These are phyloP conservation scores for Austrolebias charrua DNA, from an alignment of 2,797 vertebrate genomes.

Conservation along the genomic window DNA sequence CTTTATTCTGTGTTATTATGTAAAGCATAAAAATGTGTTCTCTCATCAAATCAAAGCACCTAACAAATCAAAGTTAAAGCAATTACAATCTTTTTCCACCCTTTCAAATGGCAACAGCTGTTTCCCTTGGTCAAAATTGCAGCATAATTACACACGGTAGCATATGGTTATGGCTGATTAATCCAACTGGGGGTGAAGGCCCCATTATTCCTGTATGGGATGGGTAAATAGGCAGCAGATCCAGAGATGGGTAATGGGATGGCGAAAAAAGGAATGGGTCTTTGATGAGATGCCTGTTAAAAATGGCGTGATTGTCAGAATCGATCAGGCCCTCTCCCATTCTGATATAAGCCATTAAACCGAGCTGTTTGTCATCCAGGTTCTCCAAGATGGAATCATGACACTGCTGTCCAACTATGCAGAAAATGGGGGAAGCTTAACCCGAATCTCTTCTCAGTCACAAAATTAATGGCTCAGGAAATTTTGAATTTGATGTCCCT, in stretches of 20 bases:
- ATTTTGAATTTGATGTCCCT: constrained; percentile 26
- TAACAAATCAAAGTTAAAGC: constrained; percentile 81
- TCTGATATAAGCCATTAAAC: constrained; percentile 53
- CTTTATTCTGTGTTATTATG: constrained; percentile 62
- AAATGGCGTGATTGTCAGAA: constrained; percentile 65
- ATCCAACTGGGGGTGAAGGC: constrained; percentile 73
- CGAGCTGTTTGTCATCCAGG: constrained; percentile 56
- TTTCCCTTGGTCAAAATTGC: constrained; percentile 78
- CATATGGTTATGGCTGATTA: constrained; percentile 84
- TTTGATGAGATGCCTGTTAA: constrained; percentile 71
- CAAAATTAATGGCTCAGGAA: constrained; percentile 30
- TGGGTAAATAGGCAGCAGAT: constrained; percentile 66
- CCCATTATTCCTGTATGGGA: constrained; percentile 68
- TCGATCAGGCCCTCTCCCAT: constrained; percentile 57
- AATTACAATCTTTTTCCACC: constrained; percentile 77
- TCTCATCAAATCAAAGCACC: constrained; percentile 73
- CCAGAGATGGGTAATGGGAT: constrained; percentile 63
- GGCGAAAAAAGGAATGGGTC: constrained; percentile 53
- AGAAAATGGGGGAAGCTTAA: constrained; percentile 31
- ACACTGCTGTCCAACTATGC: constrained; percentile 35
- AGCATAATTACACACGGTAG: constrained; percentile 75
- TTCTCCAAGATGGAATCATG: constrained; percentile 46
- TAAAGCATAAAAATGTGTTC: constrained; percentile 69
- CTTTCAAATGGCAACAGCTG: constrained; percentile 81
- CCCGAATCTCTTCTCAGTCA: constrained; percentile 34